Evolutionary conservation across 92 coral and sea anemone genomes (phyloP).

Genomic region (Hydrozoanthus gracilis): DNA sequence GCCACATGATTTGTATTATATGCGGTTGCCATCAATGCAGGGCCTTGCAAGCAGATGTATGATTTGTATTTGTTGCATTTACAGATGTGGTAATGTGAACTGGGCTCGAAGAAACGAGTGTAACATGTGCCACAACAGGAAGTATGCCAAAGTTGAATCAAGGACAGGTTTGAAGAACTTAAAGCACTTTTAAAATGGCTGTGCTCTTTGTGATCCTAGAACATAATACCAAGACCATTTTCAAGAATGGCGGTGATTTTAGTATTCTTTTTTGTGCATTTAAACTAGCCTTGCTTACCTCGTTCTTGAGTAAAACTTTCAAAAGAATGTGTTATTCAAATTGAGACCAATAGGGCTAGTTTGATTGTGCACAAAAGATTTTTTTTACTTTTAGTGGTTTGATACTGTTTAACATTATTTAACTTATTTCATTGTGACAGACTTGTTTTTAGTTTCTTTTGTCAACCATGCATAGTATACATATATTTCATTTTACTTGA

Average conservation of each 20-base stretch:
- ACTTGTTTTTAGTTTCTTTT: background rate
- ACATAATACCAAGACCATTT: background rate
- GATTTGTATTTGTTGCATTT: background rate
- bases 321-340: too few species aligned
- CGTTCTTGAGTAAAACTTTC: too few species aligned
- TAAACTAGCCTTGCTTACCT: too few species aligned
- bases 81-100: constrained; percentile 97
- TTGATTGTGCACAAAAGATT: too few species aligned
- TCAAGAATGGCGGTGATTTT: too few species aligned
- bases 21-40: too few species aligned
- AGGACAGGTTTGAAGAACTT: constrained; percentile 76
- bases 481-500: background rate
- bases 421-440: background rate
- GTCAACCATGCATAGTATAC: background rate
- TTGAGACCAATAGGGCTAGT: too few species aligned
- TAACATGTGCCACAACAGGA: constrained; percentile 93
- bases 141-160: constrained; percentile 85
- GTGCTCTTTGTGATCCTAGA: background rate
- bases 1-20: too few species aligned
- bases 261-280: too few species aligned
- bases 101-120: constrained; percentile 96
- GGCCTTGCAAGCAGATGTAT: too few species aligned
- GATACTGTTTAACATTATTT: too few species aligned
- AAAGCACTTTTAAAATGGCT: background rate
- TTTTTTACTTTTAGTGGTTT: too few species aligned